phyloP scores from a whole-genome alignment of 2,113 vertebrate genomes.

The Hemicordylus capensis region DNA sequence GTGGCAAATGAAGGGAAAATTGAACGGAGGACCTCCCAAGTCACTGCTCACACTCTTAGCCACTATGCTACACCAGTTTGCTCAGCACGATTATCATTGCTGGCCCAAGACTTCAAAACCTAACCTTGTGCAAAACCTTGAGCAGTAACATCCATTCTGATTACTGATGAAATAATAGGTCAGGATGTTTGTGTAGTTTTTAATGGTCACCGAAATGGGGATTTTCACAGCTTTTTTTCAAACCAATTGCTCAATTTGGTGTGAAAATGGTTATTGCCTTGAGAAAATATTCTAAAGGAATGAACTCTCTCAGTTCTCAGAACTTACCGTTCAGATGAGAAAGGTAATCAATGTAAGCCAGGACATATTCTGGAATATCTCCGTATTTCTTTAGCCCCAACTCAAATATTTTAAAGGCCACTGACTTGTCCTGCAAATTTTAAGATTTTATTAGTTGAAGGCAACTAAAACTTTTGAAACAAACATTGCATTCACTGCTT shows the following conservation, averaged over 20 bases:
- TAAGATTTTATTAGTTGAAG: neutral
- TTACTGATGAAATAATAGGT: neutral
- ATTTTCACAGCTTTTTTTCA: neutral
- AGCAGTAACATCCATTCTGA: neutral
- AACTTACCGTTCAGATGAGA: constrained; percentile 97
- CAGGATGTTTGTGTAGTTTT: neutral
- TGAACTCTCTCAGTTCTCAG: constrained; percentile 11
- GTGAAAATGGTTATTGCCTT: neutral
- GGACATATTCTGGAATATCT: constrained; percentile 98
- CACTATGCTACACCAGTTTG: neutral
- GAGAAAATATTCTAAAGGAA: constrained; percentile 38
- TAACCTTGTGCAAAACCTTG: neutral
- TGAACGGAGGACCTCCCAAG: neutral
- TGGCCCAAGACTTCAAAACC: neutral
- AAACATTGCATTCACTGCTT: too few relatives aligned
- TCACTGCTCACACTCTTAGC: neutral
- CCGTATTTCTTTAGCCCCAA: constrained; percentile 98
- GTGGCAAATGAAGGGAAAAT: too few relatives aligned
- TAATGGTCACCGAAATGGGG: neutral
- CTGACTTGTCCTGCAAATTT: constrained; percentile 91
- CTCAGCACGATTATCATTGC: neutral
- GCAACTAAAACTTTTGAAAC: neutral
- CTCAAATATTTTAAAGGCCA: constrained; percentile 99
- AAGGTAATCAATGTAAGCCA: constrained; percentile 98
- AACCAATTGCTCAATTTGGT: neutral